These are phyloP conservation scores for Drosophila nr. fundita DNA, from an alignment of 2,888 invertebrate genomes.

Conservation along the genomic window DNA sequence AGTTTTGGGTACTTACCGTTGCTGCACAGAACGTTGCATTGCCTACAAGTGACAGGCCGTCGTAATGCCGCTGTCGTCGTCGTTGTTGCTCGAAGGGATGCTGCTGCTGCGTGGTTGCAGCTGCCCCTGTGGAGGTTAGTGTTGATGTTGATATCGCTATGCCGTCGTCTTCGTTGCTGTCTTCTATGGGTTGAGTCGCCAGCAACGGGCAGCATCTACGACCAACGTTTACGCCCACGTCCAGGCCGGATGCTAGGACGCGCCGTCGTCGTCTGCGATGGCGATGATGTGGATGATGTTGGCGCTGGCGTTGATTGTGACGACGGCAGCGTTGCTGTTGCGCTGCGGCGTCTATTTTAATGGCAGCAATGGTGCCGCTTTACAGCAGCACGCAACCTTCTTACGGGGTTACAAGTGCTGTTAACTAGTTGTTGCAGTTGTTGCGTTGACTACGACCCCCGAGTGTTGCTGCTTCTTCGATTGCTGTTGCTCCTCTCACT, in stretches of 20 bases:
- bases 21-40: conserved; percentile 85
- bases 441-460: conserved; percentile 27
- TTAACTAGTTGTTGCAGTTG: conserved; percentile 26
- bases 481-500: conserved; percentile 26
- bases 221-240: conserved; percentile 33
- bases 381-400: conserved; percentile 75
- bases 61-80: conserved; percentile 73
- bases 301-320: conserved; percentile 79
- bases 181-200: conserved; percentile 41
- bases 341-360: conserved; percentile 81
- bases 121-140: conserved; percentile 35
- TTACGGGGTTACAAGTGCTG: conserved; percentile 40
- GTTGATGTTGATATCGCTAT: conserved; percentile 47
- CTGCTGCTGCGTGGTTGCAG: conserved; percentile 45
- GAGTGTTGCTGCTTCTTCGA: conserved; percentile 31
- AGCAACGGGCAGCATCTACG: conserved; percentile 56
- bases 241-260: conserved; percentile 23
- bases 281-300: conserved; percentile 73
- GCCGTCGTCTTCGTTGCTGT: conserved; percentile 38
- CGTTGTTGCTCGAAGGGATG: conserved; percentile 43
- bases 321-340: conserved; percentile 81
- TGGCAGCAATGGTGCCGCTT: conserved; percentile 82
- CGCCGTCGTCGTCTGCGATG: conserved; percentile 75
- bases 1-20: conserved; percentile 81
- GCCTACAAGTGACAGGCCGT: conserved; percentile 85